Evolutionary conservation across 2,888 invertebrate species (phyloP).

Genomic region (Platycheirus rosarum): DNA sequence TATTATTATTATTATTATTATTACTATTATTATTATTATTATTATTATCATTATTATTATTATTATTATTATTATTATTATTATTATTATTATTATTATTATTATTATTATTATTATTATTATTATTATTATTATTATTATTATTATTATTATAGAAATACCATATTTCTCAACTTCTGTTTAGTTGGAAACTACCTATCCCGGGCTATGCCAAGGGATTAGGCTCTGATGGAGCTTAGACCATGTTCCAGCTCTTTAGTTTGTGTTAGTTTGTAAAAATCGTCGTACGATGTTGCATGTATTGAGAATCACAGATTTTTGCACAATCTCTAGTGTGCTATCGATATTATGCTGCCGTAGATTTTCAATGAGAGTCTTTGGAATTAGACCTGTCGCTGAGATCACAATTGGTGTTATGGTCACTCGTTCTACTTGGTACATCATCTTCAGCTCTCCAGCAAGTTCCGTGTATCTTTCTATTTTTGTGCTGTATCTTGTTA

Average conservation of each 20-base stretch:
- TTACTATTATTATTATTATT: too few relatives aligned
- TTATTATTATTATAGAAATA: conserved; percentile 3
- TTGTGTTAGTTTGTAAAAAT: conserved; percentile 17
- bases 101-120: too few relatives aligned
- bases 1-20: too few relatives aligned
- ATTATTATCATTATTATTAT: too few relatives aligned
- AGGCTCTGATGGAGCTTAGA: conserved; percentile 30
- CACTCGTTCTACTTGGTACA: conserved; percentile 6
- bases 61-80: too few relatives aligned
- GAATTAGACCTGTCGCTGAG: conserved; percentile 27
- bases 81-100: too few relatives aligned
- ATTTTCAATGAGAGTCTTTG: background rate
- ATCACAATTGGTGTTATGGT: conserved; percentile 13
- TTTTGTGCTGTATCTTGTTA: background rate
- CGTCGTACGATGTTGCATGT: conserved; percentile 33
- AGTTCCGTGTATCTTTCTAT: conserved; percentile 19
- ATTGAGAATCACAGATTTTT: conserved; percentile 32
- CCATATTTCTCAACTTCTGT: background rate
- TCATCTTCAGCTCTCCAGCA: conserved; percentile 11
- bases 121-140: conserved; percentile 14
- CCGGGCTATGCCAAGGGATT: conserved; percentile 17
- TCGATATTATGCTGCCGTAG: background rate
- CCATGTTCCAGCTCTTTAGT: conserved; percentile 7
- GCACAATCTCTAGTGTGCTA: conserved; percentile 6
- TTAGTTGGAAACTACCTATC: conserved; percentile 6